Conservation (phyloP, 2,113 vertebrate genomes). For the Phoenicopterus ruber region DNA sequence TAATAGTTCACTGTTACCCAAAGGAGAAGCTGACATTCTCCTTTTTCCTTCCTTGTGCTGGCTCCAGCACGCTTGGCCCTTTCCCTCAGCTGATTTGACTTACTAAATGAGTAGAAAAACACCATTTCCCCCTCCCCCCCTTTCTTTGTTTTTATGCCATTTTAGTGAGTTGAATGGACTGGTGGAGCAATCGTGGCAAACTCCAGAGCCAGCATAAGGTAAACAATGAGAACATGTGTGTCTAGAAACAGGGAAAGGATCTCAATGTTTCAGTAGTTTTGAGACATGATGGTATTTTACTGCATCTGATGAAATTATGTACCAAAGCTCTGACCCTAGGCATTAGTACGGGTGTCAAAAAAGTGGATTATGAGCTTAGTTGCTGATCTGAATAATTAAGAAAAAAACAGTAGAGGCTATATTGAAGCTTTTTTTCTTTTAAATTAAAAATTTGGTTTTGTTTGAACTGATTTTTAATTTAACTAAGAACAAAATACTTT, state of each 20-base stretch:
- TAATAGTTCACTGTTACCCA: background rate
- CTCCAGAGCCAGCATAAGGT: background rate
- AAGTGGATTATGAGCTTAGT: background rate
- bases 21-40: background rate
- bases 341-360: background rate
- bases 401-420: accelerated
- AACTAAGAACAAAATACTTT: background rate
- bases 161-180: background rate
- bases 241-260: background rate
- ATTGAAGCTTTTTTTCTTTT: background rate
- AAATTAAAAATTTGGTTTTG: background rate
- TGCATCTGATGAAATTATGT: background rate
- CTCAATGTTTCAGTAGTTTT: background rate
- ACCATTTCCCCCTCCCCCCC: accelerated
- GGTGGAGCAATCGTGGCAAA: background rate
- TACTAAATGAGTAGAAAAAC: background rate
- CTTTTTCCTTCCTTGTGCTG: background rate
- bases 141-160: background rate
- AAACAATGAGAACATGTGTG: background rate
- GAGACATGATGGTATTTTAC: background rate
- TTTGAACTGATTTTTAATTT: background rate
- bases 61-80: background rate
- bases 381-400: background rate
- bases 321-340: background rate
- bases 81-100: background rate